Base-by-base conservation (phyloP, 2,113 vertebrate genomes). In the Petaurus breviceps region DNA sequence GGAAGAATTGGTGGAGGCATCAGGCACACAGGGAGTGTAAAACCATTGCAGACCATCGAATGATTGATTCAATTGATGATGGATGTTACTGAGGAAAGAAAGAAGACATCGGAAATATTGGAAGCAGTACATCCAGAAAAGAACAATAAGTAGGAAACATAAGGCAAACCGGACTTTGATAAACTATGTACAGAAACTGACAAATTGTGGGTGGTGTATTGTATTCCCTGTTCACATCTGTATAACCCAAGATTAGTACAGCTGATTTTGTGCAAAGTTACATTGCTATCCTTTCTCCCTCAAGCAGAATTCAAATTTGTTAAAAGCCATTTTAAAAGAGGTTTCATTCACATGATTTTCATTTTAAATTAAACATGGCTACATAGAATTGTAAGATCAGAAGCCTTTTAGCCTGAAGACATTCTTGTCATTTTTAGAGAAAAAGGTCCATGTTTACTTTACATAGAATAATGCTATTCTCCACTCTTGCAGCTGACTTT, bases 11-110 rank as follows among this genome's bases (percentile, higher is more conserved):
- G 3, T 37, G 3, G 0, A 0, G 8, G 1, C 16, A 9, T 0
- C 2, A 8, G 52, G 0, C 0, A 55, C 0, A 31, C 98, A 98
- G 23, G 96, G 91, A 2, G 91, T 96, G 8, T 61, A 25, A 91
- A 97, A 98, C 98, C 98, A 98, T n/a, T 94, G 47, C 3, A 98
- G 92, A 8, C 51, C 9, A 51, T 93, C 0, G 89, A 98, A 94
- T 37, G 95, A 90, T 31, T 97, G 2, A 2, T 0, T 24, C 61
- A 68, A 8, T 8, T 84, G 68, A 22, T 84, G 6, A 10, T 53
- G 0, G 57, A 94, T 25, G 49, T 84, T 1, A 12, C 97, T 98
- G 92, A 43, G 93, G 92, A 92, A 25, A 49, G 53, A 61, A 94
- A 93, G 53, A n/a, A 52, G 91, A 19, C 28, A 12, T 14, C 25